Base-by-base conservation (phyloP, 2,797 vertebrate species). In the Phaenicophaeus curvirostris region DNA sequence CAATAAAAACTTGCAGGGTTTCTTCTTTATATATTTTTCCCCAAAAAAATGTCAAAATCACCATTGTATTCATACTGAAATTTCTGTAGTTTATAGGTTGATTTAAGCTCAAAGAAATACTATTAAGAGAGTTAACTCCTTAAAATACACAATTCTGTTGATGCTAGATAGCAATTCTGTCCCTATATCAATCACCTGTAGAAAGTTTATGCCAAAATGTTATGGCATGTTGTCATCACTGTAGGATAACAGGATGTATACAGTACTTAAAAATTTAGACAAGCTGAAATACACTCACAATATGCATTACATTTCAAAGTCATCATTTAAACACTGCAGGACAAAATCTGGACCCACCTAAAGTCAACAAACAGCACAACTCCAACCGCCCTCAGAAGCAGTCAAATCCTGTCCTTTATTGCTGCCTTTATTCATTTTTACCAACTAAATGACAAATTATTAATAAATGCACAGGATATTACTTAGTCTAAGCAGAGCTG, bases 401-500 rank as follows among this genome's bases (percentile, higher is more conserved):
- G 73, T 62, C 69, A 77, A n/a, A 78, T 59, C 17, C 62, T 85
- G 44, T 62, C 55, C 16, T 73, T 78, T 85, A n/a, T 53, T 69
- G 27, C 31, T 78, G 35, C 54, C 57, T 85, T 25, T 37, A 81
- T 53, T 78, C 8, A 68, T n/a, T 91, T 86, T 92, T 94, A 51
- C 51, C 76, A 90, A 35, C 8, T 35, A 63, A 76, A 81, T 75
- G 66, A 79, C 73, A 90, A 91, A 84, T 86, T 84, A 94, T 91
- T 90, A 92, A 92, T 91, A 94, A 78, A 93, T 57, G 51, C 76
- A 76, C 37, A 79, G 69, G 69, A 84, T 86, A 94, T 86, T 83
- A 89, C 78, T 92, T 53, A 78, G 87, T 73, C 89, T 92, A 86
- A 79, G 41, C 55, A 92, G 82, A 88, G 69, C 50, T 57, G 41